Base-by-base conservation (phyloP, 2,797 vertebrate genomes). In the Botia kubotai region DNA sequence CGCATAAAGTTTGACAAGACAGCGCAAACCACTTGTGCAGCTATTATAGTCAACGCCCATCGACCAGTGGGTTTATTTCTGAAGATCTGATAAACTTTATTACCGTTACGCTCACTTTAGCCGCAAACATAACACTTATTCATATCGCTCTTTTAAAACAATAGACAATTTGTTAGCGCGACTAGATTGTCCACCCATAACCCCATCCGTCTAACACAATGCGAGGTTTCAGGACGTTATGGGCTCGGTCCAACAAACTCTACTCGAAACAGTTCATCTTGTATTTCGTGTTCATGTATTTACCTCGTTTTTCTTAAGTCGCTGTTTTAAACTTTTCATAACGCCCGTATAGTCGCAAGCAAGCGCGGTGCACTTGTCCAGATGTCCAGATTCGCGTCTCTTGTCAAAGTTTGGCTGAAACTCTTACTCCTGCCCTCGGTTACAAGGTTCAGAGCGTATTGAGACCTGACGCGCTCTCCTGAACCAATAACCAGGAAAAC, bases 281-380 rank as follows among this genome's bases (percentile, higher is more conserved):
- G 21, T 57, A 17, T 57, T 5, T 5, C 58, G 60, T 16, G 68
- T 77, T 79, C 55, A 13, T 48, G 4, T 36, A 6, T 77, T 69
- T 71, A 77, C 63, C 46, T 87, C 86, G 11, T 83, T 79, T 82
- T 81, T 87, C 84, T 83, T 86, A 67, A 87, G 81, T 16, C 81
- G 81, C 33, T 86, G 84, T 72, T 87, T 87, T 0, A 87, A 80
- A 77, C 86, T 87, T 72, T 87, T 87, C 86, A 87, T 87, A 19
- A 78, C 50, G 62, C 72, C 52, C 43, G 67, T 43, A 3, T n/a
- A 16, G 23, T 12, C n/a, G 66, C 58, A n/a, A 69, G 10, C n/a
- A 14, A 39, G n/a, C 1, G 19, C 48, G 21, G 55, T 39, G 23
- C 39, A 14, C 73, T 68, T 70, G 71, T 62, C 66, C 77, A 63